Evolutionary conservation across 2,797 vertebrate species (phyloP).

Genomic region (Steatocranus sp.): DNA sequence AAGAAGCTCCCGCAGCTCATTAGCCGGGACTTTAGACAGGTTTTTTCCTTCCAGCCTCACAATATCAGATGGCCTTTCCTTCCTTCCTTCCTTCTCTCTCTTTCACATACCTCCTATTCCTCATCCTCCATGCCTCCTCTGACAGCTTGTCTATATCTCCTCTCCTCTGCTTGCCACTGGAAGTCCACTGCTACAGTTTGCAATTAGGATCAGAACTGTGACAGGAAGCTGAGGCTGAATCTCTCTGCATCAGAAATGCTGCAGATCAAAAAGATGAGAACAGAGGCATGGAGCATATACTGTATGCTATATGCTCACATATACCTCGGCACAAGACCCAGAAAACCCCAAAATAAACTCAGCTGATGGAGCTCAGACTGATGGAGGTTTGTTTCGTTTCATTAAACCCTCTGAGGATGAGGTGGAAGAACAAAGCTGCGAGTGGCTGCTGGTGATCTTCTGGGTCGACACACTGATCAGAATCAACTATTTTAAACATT

Average conservation of each 20-base stretch:
- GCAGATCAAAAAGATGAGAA: neutral
- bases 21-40: conserved; percentile 16
- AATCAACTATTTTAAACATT: neutral
- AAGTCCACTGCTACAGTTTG: neutral
- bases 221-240: neutral
- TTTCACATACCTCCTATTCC: neutral
- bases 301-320: neutral
- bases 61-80: conserved; percentile 11
- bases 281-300: neutral
- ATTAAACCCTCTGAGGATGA: neutral
- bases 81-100: neutral
- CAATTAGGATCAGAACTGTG: conserved; percentile 35
- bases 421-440: neutral
- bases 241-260: neutral
- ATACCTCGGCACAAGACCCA: neutral
- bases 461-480: neutral
- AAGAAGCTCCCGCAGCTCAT: conserved; percentile 11
- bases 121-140: neutral
- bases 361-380: neutral
- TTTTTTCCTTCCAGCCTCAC: neutral
- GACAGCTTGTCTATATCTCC: conserved; percentile 30
- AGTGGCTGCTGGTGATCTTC: neutral
- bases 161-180: neutral
- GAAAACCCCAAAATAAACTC: neutral
- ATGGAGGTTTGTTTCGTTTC: neutral